These are phyloP conservation scores for Pogonophryne albipinna DNA, from an alignment of 2,797 vertebrate species.

Conservation along the genomic window DNA sequence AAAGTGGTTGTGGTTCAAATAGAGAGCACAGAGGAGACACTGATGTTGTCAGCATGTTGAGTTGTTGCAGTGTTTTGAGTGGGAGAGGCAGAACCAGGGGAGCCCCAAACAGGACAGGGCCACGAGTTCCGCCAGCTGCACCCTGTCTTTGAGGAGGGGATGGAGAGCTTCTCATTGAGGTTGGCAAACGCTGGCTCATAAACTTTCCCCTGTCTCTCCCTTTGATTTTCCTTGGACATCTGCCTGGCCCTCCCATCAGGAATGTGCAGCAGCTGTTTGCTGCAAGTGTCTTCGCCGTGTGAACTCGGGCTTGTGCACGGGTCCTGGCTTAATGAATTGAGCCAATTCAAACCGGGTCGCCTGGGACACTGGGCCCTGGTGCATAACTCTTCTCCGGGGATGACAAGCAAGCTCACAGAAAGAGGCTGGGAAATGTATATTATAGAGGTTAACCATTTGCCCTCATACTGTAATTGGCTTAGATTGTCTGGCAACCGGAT, in stretches of 20 bases:
- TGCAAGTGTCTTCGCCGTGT: conserved; percentile 92
- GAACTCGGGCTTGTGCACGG: conserved; percentile 86
- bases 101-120: conserved; percentile 85
- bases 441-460: conserved; percentile 88
- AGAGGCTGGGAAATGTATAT: conserved; percentile 88
- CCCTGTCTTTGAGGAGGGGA: conserved; percentile 92
- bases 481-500: conserved; percentile 98
- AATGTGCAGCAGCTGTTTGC: conserved; percentile 98
- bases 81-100: conserved; percentile 74
- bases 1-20: conserved; percentile 72
- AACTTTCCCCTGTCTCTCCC: conserved; percentile 93
- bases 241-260: conserved; percentile 97
- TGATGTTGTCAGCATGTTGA: conserved; percentile 83
- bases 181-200: conserved; percentile 96
- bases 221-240: conserved; percentile 99
- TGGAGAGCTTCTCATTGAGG: conserved; percentile 93
- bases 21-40: conserved; percentile 82
- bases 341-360: conserved; percentile 90
- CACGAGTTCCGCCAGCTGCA: conserved; percentile 95
- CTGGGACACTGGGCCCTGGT: conserved; percentile 81
- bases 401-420: conserved; percentile 85
- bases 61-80: conserved; percentile 73
- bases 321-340: conserved; percentile 96
- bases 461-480: conserved; percentile 97
- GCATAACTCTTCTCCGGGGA: conserved; percentile 83